Evolutionary conservation across 2,113 vertebrate species (phyloP).

Genomic region (Urocolius indicus): DNA sequence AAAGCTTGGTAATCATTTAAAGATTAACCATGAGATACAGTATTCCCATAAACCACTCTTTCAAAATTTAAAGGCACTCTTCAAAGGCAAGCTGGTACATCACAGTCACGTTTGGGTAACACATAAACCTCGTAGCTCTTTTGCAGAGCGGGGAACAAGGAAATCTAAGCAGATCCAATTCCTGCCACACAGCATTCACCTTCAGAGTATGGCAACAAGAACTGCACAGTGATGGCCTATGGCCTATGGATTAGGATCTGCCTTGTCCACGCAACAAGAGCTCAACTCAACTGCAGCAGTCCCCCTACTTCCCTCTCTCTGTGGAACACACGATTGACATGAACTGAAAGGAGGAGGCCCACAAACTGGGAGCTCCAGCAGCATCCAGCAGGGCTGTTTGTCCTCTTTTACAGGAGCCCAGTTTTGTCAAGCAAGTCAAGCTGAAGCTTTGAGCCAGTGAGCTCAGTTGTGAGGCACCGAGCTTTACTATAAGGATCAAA

Average conservation of each 20-base stretch:
- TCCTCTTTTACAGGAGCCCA: neutral
- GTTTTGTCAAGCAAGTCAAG: neutral
- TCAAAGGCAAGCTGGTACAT: neutral
- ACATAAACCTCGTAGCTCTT: neutral
- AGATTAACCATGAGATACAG: neutral
- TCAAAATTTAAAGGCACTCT: neutral
- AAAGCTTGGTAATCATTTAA: neutral
- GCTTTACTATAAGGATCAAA: neutral
- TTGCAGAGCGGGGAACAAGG: accelerated
- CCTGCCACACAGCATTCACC: neutral
- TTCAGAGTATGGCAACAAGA: neutral
- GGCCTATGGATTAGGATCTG: neutral
- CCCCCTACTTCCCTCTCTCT: neutral
- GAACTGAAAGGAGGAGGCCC: neutral
- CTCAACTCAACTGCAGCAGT: neutral
- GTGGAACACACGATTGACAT: too few species aligned
- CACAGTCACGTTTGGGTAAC: accelerated
- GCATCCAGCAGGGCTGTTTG: neutral
- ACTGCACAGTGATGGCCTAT: accelerated
- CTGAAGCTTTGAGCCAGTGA: neutral
- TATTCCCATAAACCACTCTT: neutral
- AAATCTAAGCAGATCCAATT: neutral
- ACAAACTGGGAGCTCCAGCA: accelerated
- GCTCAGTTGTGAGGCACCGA: neutral
- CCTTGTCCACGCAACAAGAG: neutral